Evolutionary conservation across 2,797 vertebrate genomes (phyloP).

Genomic region (Characodon lateralis): DNA sequence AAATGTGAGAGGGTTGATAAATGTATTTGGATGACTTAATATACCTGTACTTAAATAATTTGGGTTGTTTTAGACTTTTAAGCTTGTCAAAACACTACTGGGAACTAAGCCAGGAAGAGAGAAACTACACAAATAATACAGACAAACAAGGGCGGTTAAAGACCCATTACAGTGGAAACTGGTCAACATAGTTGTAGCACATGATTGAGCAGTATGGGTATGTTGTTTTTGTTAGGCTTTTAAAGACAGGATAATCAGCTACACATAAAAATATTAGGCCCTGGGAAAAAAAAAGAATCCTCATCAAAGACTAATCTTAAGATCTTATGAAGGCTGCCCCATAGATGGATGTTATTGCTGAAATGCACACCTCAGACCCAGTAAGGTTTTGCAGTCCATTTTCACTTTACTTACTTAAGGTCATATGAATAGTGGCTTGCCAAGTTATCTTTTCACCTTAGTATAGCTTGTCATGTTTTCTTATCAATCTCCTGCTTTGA

Average conservation of each 20-base stretch:
- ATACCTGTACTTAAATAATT: background rate
- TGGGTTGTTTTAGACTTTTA: background rate
- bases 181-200: background rate
- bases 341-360: background rate
- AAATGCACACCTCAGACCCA: background rate
- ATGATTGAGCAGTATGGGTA: constrained; percentile 7
- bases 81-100: constrained; percentile 1
- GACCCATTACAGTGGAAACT: background rate
- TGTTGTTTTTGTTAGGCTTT: background rate
- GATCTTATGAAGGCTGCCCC: background rate
- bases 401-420: background rate
- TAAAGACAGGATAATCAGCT: background rate
- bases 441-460: too few relatives aligned
- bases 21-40: background rate
- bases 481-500: too few relatives aligned
- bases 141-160: constrained; percentile 2
- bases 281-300: background rate
- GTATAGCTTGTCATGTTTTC: too few relatives aligned
- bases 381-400: background rate
- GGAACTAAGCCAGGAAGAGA: constrained; percentile 6
- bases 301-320: background rate
- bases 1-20: background rate
- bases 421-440: too few relatives aligned
- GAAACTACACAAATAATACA: constrained; percentile 1
- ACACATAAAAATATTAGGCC: background rate